These are phyloP conservation scores for Coenobita brevimanus DNA, from an alignment of 1,140 invertebrate species.

Conservation along the genomic window DNA sequence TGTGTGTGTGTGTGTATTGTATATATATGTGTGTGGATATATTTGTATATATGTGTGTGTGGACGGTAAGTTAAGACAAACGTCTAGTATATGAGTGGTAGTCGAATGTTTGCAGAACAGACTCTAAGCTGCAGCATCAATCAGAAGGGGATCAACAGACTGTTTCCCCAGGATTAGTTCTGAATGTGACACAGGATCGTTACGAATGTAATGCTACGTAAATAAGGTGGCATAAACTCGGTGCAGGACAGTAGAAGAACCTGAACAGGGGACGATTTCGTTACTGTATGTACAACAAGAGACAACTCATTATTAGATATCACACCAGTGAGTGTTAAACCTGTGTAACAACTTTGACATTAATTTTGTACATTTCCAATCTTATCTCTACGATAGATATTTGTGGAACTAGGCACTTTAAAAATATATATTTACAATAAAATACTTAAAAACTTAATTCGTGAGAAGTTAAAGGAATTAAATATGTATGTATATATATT, in stretches of 20 bases:
- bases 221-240: not conserved
- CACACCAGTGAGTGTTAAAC: conserved; percentile 37
- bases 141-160: too few relatives aligned
- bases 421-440: conserved; percentile 57
- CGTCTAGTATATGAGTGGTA: conserved; percentile 36
- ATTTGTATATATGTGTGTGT: too few relatives aligned
- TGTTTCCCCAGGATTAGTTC: too few relatives aligned
- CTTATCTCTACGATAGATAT: conserved; percentile 31
- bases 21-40: too few relatives aligned
- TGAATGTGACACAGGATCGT: not conserved
- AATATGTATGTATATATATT: too few relatives aligned
- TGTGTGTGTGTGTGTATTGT: too few relatives aligned
- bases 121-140: not conserved
- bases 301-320: conserved; percentile 33
- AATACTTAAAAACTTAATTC: conserved; percentile 19
- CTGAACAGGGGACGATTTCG: conserved; percentile 29
- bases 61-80: conserved; percentile 46
- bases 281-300: conserved; percentile 8
- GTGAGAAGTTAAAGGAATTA: too few relatives aligned
- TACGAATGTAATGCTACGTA: too few relatives aligned
- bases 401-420: conserved; percentile 58
- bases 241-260: conserved; percentile 9
- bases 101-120: not conserved
- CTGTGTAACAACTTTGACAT: conserved; percentile 15
- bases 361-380: conserved; percentile 37